Conservation (phyloP, 2,113 vertebrate genomes). For the Hucho hucho region DNA sequence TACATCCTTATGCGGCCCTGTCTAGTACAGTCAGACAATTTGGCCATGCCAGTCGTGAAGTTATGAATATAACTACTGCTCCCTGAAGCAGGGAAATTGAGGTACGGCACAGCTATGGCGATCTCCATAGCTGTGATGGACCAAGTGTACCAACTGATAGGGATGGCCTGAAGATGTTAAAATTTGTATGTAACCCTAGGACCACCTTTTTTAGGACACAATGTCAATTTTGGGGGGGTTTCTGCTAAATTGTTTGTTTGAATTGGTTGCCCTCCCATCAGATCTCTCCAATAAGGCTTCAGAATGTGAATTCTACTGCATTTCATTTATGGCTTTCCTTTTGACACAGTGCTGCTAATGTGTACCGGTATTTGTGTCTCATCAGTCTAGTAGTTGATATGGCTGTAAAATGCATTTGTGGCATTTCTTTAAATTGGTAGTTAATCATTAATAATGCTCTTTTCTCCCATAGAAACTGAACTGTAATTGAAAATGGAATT, state of each 20-base stretch:
- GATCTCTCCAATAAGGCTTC: slow-evolving; percentile 17
- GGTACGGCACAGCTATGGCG: background rate
- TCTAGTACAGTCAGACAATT: slow-evolving; percentile 18
- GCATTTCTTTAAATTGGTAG: slow-evolving; percentile 15
- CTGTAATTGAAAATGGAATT: slow-evolving; percentile 39
- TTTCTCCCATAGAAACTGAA: slow-evolving; percentile 32
- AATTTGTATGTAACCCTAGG: slow-evolving; percentile 47
- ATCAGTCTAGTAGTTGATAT: slow-evolving; percentile 15
- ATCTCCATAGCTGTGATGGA: too few relatives aligned
- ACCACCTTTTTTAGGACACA: slow-evolving; percentile 31
- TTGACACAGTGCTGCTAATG: slow-evolving; percentile 5
- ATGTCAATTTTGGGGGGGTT: background rate
- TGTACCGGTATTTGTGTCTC: slow-evolving; percentile 27
- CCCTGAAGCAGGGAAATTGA: too few relatives aligned
- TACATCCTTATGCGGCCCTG: slow-evolving; percentile 21
- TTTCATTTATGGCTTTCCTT: slow-evolving; percentile 26
- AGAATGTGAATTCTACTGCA: slow-evolving; percentile 1
- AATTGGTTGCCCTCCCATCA: slow-evolving; percentile 5
- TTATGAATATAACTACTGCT: too few relatives aligned
- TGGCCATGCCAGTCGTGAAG: too few relatives aligned
- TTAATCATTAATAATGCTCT: slow-evolving; percentile 12
- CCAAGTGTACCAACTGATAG: background rate
- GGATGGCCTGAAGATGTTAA: slow-evolving; percentile 25
- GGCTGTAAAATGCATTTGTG: slow-evolving; percentile 23
- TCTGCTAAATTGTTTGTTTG: background rate